Conservation (phyloP, 2,113 vertebrate genomes). For the Forbesichthys papilliferus region DNA sequence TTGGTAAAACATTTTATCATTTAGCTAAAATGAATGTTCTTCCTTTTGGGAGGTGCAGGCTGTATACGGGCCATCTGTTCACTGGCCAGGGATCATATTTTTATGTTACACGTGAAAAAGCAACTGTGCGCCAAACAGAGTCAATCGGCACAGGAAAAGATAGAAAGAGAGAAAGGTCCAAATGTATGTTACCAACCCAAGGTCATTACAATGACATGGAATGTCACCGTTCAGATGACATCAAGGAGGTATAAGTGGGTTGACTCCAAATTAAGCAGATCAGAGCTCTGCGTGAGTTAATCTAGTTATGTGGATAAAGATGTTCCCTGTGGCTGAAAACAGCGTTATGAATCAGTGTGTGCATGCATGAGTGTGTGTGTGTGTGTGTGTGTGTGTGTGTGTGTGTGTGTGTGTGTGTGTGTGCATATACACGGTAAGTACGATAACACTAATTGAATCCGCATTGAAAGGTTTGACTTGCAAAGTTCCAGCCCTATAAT, state of each 20-base stretch:
- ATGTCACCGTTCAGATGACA: conserved; percentile 20
- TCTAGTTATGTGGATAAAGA: conserved; percentile 75
- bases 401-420: background rate
- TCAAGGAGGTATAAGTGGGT: conserved; percentile 54
- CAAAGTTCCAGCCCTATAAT: conserved; percentile 14
- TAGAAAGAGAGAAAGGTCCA: background rate
- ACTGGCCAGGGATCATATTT: conserved; percentile 5
- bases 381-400: background rate
- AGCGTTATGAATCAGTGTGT: conserved; percentile 52
- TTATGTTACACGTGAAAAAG: conserved; percentile 16
- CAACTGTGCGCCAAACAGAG: conserved; percentile 13
- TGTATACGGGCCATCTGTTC: conserved; percentile 28
- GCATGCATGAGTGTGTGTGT: background rate
- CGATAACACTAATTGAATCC: conserved; percentile 21
- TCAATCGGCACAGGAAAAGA: background rate
- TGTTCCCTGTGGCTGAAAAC: conserved; percentile 68
- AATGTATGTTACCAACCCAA: conserved; percentile 15
- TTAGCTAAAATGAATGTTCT: conserved; percentile 14
- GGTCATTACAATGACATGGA: conserved; percentile 20
- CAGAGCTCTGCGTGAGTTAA: conserved; percentile 65
- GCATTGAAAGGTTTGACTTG: conserved; percentile 14
- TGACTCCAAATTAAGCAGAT: conserved; percentile 71
- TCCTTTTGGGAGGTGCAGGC: conserved; percentile 10
- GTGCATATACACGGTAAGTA: background rate
- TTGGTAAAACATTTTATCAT: background rate